These are phyloP conservation scores for Periophthalmus magnuspinnatus DNA, from an alignment of 2,797 vertebrate species.

Conservation along the genomic window DNA sequence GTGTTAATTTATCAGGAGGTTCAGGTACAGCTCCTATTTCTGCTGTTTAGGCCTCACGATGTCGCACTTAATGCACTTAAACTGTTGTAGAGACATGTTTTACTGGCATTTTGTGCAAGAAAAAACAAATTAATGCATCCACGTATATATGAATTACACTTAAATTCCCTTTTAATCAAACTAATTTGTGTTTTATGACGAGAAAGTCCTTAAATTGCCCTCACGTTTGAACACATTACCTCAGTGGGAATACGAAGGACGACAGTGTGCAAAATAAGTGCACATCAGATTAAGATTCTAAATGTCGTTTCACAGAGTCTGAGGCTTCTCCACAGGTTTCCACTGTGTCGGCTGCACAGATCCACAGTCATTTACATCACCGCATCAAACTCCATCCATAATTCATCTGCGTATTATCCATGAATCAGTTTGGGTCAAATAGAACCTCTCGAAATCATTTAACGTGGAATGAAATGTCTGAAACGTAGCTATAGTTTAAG, in stretches of 20 bases:
- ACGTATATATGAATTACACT: too few relatives aligned
- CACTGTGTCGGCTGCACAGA: neutral
- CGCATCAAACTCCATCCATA: conserved; percentile 9
- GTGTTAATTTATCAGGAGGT: too few relatives aligned
- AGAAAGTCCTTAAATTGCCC: neutral
- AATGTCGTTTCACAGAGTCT: neutral
- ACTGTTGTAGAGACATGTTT: too few relatives aligned
- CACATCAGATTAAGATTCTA: conserved; percentile 10
- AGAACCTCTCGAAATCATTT: neutral
- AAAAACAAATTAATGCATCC: too few relatives aligned
- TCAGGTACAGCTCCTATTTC: too few relatives aligned
- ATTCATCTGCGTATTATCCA: neutral
- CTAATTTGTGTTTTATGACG: too few relatives aligned
- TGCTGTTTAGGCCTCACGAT: too few relatives aligned
- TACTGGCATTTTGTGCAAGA: too few relatives aligned
- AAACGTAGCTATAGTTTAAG: neutral
- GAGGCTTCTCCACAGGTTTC: neutral
- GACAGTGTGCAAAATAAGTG: neutral
- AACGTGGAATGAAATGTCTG: neutral
- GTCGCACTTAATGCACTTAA: too few relatives aligned
- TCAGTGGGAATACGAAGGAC: neutral
- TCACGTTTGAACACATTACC: neutral
- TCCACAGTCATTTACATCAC: conserved; percentile 4
- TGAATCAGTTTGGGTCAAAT: neutral
- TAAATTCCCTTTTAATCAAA: too few relatives aligned